phyloP scores from a whole-genome alignment of 2,113 vertebrate species.

The Sialia sialis region DNA sequence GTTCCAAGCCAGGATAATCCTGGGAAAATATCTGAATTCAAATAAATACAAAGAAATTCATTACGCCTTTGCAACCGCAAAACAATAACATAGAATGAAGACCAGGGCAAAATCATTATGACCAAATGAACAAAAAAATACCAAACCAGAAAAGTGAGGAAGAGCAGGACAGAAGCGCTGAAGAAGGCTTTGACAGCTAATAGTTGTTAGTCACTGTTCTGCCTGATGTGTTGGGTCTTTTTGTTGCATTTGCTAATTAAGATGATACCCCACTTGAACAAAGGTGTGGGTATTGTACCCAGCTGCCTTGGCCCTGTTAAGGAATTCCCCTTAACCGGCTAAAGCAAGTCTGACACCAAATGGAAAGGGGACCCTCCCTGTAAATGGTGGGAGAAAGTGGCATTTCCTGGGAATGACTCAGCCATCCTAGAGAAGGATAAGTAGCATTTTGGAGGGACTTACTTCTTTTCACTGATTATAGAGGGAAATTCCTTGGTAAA shows the following conservation, averaged over 20 bases:
- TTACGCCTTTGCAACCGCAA: not conserved
- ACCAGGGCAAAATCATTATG: not conserved
- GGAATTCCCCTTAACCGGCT: not conserved
- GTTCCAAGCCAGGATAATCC: not conserved
- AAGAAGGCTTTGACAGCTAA: not conserved
- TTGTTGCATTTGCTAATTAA: not conserved
- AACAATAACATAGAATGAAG: rapidly evolving
- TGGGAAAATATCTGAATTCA: not conserved
- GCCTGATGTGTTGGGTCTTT: not conserved
- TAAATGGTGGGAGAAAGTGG: not conserved
- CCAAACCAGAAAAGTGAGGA: not conserved
- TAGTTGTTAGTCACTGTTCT: rapidly evolving
- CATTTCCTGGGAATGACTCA: not conserved
- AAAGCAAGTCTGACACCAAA: not conserved
- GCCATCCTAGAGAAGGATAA: not conserved
- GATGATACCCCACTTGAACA: not conserved
- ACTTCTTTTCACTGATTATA: not conserved
- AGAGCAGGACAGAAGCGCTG: rapidly evolving
- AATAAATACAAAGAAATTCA: not conserved
- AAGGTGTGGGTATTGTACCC: not conserved
- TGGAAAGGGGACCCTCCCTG: not conserved
- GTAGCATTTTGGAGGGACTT: not conserved
- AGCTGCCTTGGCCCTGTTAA: not conserved
- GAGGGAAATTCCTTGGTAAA: not conserved
- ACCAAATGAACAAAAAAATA: not conserved